A percentile compares a stretch with the other conserved stretches of the same genome.
phyloP scores from a whole-genome alignment of 2,113 vertebrate species.

The Microcebus griseorufus region DNA sequence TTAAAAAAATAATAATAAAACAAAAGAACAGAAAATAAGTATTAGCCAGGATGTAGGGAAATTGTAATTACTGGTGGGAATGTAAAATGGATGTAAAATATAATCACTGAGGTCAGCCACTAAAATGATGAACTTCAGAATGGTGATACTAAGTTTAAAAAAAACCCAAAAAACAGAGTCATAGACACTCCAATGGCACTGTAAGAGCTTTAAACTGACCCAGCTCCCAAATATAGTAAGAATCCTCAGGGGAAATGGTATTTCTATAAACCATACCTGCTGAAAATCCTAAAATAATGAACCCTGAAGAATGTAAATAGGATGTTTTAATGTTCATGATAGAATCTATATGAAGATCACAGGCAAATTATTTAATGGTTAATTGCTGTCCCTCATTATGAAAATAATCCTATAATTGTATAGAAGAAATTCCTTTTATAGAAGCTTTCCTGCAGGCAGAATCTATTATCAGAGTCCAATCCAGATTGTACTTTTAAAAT shows the following conservation, averaged over 20 bases:
- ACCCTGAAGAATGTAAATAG: neutral
- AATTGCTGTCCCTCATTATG: neutral
- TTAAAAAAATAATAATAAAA: neutral
- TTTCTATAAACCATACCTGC: neutral
- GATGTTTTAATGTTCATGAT: neutral
- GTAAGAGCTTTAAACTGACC: neutral
- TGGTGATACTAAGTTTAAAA: neutral
- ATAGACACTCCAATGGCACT: neutral
- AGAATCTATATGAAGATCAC: neutral
- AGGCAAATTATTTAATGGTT: neutral
- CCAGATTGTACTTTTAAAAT: neutral
- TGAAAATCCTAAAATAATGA: neutral
- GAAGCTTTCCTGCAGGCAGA: neutral
- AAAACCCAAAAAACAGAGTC: neutral
- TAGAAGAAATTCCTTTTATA: neutral
- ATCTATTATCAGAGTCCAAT: neutral
- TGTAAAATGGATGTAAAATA: neutral
- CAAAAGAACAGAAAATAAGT: neutral
- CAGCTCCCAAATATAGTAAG: neutral
- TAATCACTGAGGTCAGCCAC: neutral
- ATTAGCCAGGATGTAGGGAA: neutral
- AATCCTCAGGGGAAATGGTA: neutral
- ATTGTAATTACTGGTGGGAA: neutral
- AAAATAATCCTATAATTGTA: neutral
- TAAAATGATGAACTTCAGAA: neutral